Evolutionary conservation across 2,797 vertebrate species (phyloP).

Genomic region (Heterohyrax brucei): DNA sequence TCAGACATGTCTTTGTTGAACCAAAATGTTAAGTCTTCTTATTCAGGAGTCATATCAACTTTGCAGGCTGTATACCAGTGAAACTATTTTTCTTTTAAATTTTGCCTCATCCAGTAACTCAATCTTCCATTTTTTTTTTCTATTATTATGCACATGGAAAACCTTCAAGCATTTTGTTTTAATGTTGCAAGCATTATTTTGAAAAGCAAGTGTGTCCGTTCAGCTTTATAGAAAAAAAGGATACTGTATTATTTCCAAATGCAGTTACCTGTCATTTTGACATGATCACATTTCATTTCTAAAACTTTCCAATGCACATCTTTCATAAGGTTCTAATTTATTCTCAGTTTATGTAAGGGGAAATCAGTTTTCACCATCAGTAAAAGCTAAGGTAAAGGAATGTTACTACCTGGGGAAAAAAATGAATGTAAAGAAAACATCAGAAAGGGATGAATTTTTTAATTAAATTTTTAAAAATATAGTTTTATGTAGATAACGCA

Average conservation of each 20-base stretch:
- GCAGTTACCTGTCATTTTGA: slow-evolving; percentile 47
- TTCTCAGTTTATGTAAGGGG: slow-evolving; percentile 10
- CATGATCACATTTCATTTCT: slow-evolving; percentile 60
- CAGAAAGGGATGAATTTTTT: slow-evolving; percentile 74
- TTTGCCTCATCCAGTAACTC: background rate
- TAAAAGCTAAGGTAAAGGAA: slow-evolving; percentile 27
- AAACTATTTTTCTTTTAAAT: slow-evolving; percentile 45
- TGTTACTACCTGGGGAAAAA: background rate
- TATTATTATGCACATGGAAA: slow-evolving; percentile 15
- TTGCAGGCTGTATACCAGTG: background rate
- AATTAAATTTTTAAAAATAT: slow-evolving; percentile 72
- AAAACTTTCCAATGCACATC: slow-evolving; percentile 59
- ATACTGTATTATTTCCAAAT: slow-evolving; percentile 41
- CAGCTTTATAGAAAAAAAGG: slow-evolving; percentile 1
- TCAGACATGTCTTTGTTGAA: background rate
- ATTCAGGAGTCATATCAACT: background rate
- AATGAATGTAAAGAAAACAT: slow-evolving; percentile 24
- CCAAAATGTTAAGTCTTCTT: background rate
- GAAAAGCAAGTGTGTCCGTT: slow-evolving; percentile 22
- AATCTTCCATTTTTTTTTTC: slow-evolving; percentile 49
- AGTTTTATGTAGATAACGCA: slow-evolving; percentile 58
- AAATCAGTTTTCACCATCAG: slow-evolving; percentile 54
- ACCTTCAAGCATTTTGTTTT: slow-evolving; percentile 18
- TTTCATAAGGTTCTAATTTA: slow-evolving; percentile 72
- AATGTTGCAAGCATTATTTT: slow-evolving; percentile 55